Evolutionary conservation across 2,888 invertebrate genomes (phyloP), one percentile per base, ranked within the genome.

Genomic region (Acleris holmiana): DNA sequence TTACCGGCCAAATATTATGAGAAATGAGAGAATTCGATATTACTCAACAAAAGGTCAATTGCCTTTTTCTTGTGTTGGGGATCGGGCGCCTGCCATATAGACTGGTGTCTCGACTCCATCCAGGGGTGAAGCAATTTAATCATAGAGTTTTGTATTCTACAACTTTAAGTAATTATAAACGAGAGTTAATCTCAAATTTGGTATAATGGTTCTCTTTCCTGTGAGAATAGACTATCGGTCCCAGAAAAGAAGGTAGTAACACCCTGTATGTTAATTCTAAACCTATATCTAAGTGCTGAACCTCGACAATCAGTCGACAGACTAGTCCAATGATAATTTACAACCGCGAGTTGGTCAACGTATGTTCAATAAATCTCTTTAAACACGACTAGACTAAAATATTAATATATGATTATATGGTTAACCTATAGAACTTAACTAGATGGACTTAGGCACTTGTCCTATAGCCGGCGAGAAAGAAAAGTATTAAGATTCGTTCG

Each of bases 221-320:
- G 48, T 53, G 17, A 64, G 41, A 54, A 53, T 13, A 55, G 41
- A 60, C 40, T 21, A 49, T 60, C 53, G 54, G 48, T 48, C 65
- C 64, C 61, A 57, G 66, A 68, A 75, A 72, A 73, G 77, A 86
- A 86, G 82, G 77, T 81, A 79, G 85, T 84, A 86, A 86, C 88
- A 88, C 83, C 84, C 88, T 88, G 88, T 83, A 79, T 79, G 71
- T 58, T 64, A 46, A 76, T 78, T 76, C 76, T 83, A 80, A 80
- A 65, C 73, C 79, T 83, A 83, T 73, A 71, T 69, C 74, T 76
- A 66, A 61, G 68, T 71, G 68, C 66, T 74, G 73, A 73, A 76
- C 61, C 44, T 55, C 51, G 23, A 25, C 29, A 29, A 35, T 10
- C 44, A 50, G 44, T 66, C 46, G 48, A 15, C 49, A 25, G 48